Conservation (phyloP, 2,113 vertebrate genomes). For the Acanthisitta chloris region DNA sequence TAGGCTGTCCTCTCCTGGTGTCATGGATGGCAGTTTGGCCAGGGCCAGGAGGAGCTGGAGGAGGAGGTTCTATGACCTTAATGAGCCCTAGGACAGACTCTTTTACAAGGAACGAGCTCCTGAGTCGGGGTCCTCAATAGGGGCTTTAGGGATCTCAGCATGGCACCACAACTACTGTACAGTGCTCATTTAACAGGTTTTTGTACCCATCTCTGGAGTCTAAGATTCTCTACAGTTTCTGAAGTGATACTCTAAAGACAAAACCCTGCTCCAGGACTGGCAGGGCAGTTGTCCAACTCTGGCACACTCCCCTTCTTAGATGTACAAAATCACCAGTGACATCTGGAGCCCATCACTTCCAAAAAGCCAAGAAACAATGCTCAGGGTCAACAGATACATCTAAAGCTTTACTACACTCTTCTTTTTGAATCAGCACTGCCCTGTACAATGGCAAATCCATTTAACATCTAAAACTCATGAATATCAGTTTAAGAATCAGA, state of each 20-base stretch:
- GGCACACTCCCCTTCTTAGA: neutral
- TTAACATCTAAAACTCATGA: neutral
- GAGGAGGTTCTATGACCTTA: neutral
- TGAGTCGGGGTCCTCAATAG: neutral
- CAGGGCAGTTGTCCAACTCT: neutral
- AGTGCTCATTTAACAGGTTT: neutral
- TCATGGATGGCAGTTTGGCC: rapidly evolving
- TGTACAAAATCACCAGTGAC: neutral
- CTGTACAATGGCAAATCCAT: neutral
- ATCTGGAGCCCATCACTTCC: neutral
- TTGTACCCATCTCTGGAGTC: neutral
- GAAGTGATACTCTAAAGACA: neutral
- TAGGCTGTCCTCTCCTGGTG: neutral
- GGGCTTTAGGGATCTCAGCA: neutral
- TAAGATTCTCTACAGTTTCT: neutral
- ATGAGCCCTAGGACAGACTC: neutral
- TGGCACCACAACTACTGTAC: neutral
- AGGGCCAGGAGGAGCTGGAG: neutral
- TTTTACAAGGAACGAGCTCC: neutral
- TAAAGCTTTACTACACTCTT: neutral
- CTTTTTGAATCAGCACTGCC: neutral
- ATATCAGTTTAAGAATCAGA: neutral
- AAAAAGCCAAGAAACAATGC: neutral
- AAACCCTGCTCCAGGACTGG: neutral
- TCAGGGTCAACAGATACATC: neutral